Evolutionary conservation across 2,888 invertebrate species (phyloP), one percentile per base, ranked within the genome.

Genomic region (Abrostola triplasia): DNA sequence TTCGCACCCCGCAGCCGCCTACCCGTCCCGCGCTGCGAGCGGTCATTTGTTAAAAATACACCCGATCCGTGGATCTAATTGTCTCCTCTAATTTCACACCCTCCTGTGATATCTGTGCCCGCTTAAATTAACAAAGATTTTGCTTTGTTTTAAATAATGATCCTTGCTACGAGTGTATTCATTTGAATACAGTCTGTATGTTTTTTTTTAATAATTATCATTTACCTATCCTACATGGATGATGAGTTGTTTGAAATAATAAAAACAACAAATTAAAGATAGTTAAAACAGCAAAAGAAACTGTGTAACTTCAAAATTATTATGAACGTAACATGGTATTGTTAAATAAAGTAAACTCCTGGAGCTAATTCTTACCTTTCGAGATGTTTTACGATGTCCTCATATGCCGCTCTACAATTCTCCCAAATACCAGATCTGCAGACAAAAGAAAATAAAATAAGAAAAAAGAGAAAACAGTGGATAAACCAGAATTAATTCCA

Each of bases 351-450:
- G 10, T 10, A 5, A 50, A 66, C 66, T 67, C 68, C 52, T 38
- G 62, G 42, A 38, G 24, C 12, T 56, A 5, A 64, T 54, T 92
- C 97, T 95, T 96, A 98, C 97, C 98, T 97, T 96, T 98, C 98
- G 90, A 98, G 96, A 92, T 98, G 98, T 95, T 98, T 98, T 83
- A 98, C 98, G 93, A 98, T 98, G 95, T 98, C 98, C 95, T 98
- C 98, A 93, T 98, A 98, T 83, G 98, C 98, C 78, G 98, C 98
- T 93, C 98, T 96, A 95, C 98, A 98, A 95, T 98, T 98, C 95
- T 98, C 98, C 98, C 98, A 98, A 90, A 98, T 98, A 85, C 97
- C 97, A 90, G 97, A 97, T 92, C 97, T 97, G 95, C 79, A 92
- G 95, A 93, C 93, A 95, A 93, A 93, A 83, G 89, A 91, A 84